Percentiles rank a stretch among this genome's conserved stretches.
Evolutionary conservation across 2,113 vertebrate species (phyloP).

Genomic region (Otocyon megalotis): DNA sequence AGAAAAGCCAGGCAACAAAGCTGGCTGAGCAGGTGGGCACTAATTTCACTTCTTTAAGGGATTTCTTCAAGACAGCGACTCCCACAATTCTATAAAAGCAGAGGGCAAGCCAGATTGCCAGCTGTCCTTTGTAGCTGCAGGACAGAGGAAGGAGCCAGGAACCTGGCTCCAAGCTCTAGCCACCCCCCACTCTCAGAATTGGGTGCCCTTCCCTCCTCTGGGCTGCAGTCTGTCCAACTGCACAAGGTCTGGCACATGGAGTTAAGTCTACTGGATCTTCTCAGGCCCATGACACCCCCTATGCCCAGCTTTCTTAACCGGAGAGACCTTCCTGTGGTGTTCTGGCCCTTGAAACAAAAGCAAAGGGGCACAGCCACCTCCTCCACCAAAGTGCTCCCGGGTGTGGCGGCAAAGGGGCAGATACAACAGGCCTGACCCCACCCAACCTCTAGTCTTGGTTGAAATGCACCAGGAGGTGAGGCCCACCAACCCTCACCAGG

Average conservation of each 20-base stretch:
- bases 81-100: background rate
- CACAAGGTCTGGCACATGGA: background rate
- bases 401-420: background rate
- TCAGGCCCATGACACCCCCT: background rate
- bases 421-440: background rate
- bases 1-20: background rate
- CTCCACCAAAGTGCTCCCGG: background rate
- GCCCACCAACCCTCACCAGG: background rate
- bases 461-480: background rate
- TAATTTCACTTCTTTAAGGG: background rate
- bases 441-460: background rate
- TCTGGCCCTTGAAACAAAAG: background rate
- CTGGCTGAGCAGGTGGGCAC: background rate
- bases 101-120: background rate
- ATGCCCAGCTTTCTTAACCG: background rate
- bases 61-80: conserved; percentile 4
- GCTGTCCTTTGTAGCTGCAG: background rate
- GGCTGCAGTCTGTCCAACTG: background rate
- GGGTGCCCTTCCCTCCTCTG: background rate
- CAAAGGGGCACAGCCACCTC: background rate
- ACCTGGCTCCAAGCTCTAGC: background rate
- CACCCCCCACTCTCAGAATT: background rate
- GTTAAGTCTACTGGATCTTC: background rate
- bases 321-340: background rate
- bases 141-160: background rate